Conservation (phyloP, 2,888 invertebrate genomes). For the Xiphydria camelus region DNA sequence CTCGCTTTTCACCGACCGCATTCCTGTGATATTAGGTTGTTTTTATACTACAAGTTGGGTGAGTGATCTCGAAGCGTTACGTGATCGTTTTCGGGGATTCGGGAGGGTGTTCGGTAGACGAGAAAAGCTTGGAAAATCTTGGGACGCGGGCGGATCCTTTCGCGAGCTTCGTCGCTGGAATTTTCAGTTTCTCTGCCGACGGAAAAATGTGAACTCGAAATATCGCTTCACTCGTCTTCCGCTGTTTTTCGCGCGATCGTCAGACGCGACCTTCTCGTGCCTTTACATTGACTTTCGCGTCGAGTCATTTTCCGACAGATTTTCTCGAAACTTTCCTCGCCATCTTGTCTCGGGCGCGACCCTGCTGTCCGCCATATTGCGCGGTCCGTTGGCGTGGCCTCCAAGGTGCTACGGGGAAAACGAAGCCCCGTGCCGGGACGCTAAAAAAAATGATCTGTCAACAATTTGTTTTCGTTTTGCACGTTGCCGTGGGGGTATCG, state of each 20-base stretch:
- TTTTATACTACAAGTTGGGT: slow-evolving; percentile 27
- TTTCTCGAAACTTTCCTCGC: slow-evolving; percentile 39
- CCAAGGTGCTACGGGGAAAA: no score
- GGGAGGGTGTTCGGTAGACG: neutral
- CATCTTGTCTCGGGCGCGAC: slow-evolving; percentile 51
- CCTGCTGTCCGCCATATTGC: slow-evolving; percentile 52
- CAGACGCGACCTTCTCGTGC: no score
- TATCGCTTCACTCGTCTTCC: neutral
- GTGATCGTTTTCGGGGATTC: slow-evolving; percentile 5
- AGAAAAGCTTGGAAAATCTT: neutral
- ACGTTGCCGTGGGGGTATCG: neutral
- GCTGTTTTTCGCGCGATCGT: neutral
- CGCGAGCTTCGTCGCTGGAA: neutral
- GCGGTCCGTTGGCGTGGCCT: slow-evolving; percentile 21
- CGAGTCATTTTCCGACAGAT: neutral
- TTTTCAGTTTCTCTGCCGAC: neutral
- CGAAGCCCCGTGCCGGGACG: slow-evolving; percentile 21
- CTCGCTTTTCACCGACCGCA: slow-evolving; percentile 34
- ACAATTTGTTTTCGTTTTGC: slow-evolving; percentile 34
- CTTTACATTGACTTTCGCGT: no score
- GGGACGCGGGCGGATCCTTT: neutral
- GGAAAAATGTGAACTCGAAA: neutral
- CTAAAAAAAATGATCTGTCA: slow-evolving; percentile 30
- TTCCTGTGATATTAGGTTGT: slow-evolving; percentile 43
- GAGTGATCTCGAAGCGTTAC: slow-evolving; percentile 22